Percentiles rank a stretch among this genome's conserved stretches.
Conservation (phyloP, 2,888 invertebrate species). For the Eupeodes latifasciatus region DNA sequence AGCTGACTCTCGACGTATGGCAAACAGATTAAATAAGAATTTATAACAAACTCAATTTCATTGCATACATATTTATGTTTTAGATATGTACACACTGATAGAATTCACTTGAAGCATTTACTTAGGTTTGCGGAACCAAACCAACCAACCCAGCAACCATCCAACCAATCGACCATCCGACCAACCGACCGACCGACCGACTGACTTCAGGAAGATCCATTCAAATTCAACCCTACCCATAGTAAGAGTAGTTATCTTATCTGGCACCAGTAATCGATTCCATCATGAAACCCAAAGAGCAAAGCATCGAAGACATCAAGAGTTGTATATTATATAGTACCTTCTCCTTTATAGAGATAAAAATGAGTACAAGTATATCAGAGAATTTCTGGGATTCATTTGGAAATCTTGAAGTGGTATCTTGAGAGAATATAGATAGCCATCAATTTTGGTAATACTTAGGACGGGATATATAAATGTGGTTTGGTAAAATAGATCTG, state of each 20-base stretch:
- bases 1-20: slow-evolving; percentile 18
- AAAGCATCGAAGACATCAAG: background rate
- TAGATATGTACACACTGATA: background rate
- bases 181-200: background rate
- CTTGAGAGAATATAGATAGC: slow-evolving; percentile 56
- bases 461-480: background rate
- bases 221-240: slow-evolving; percentile 37
- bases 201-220: slow-evolving; percentile 6
- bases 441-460: slow-evolving; percentile 57
- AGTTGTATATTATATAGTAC: background rate
- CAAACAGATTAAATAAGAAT: slow-evolving; percentile 68
- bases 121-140: slow-evolving; percentile 14
- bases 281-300: slow-evolving; percentile 13
- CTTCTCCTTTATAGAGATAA: background rate
- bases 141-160: background rate
- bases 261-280: slow-evolving; percentile 20
- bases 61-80: slow-evolving; percentile 43
- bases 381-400: slow-evolving; percentile 43
- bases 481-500: slow-evolving; percentile 44
- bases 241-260: background rate
- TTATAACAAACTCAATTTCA: slow-evolving; percentile 66
- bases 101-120: slow-evolving; percentile 39
- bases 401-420: slow-evolving; percentile 55
- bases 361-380: background rate
- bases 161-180: background rate